Conservation (phyloP, 2,113 vertebrate genomes). For the Vombatus ursinus region DNA sequence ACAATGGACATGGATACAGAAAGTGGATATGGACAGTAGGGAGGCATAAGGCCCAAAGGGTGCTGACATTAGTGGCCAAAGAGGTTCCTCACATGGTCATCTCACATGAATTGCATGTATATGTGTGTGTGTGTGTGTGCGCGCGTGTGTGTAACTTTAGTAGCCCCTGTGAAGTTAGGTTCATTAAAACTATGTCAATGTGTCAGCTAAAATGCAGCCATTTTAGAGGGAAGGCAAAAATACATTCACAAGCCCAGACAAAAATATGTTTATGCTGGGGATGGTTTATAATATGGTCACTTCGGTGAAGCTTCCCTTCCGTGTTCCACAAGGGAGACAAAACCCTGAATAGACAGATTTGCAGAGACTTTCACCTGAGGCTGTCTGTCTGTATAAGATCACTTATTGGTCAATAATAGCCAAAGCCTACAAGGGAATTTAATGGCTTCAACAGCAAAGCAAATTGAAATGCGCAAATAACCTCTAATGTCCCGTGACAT, state of each 20-base stretch:
- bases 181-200: neutral
- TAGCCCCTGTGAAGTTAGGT: neutral
- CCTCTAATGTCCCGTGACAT: constrained; percentile 57
- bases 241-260: neutral
- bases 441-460: constrained; percentile 43
- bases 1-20: neutral
- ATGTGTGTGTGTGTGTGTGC: neutral
- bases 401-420: constrained; percentile 39
- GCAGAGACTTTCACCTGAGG: neutral
- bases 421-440: constrained; percentile 34
- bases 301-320: neutral
- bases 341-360: neutral
- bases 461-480: constrained; percentile 56
- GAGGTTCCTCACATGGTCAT: neutral
- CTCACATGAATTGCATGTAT: neutral
- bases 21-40: neutral
- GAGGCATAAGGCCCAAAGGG: neutral
- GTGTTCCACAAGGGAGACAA: neutral
- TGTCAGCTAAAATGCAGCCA: neutral
- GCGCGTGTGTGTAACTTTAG: neutral
- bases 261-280: neutral
- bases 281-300: neutral
- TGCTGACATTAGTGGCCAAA: neutral
- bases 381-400: neutral
- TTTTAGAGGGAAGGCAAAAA: neutral